Conservation (phyloP, 2,113 vertebrate species). For the Chrysemys picta region DNA sequence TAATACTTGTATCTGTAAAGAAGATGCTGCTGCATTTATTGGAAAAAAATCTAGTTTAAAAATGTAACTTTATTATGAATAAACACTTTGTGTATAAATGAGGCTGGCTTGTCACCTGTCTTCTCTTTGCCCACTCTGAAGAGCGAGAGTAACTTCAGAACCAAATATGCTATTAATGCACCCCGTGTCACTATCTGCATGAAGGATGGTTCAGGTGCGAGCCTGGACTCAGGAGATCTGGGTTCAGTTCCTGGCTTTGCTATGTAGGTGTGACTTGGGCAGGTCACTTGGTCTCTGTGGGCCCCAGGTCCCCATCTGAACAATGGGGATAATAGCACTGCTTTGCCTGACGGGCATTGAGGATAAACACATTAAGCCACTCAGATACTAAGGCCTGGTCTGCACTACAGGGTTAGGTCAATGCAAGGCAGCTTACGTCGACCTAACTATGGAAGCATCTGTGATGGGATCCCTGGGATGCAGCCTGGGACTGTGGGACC, state of each 20-base stretch:
- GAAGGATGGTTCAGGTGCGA: neutral
- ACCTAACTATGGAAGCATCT: neutral
- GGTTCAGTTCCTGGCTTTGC: neutral
- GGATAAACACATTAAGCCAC: neutral
- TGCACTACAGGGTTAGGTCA: neutral
- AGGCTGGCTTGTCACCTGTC: neutral
- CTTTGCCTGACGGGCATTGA: neutral
- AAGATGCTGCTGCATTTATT: neutral
- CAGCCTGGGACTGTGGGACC: no score
- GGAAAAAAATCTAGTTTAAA: neutral
- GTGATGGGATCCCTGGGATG: no score
- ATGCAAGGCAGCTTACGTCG: neutral
- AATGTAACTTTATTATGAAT: neutral
- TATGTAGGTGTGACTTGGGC: neutral
- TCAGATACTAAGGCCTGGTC: neutral
- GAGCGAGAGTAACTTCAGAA: neutral
- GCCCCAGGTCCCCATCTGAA: neutral
- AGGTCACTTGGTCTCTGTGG: neutral
- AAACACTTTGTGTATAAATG: neutral
- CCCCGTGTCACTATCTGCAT: neutral
- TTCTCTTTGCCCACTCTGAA: neutral
- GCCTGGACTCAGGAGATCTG: neutral
- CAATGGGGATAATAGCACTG: neutral
- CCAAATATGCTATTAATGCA: neutral
- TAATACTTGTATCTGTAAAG: slow-evolving; percentile 66